A percentile compares a stretch with the other conserved stretches of the same genome.
Conservation (phyloP, 2,113 vertebrate species). For the Malurus cyaneus region DNA sequence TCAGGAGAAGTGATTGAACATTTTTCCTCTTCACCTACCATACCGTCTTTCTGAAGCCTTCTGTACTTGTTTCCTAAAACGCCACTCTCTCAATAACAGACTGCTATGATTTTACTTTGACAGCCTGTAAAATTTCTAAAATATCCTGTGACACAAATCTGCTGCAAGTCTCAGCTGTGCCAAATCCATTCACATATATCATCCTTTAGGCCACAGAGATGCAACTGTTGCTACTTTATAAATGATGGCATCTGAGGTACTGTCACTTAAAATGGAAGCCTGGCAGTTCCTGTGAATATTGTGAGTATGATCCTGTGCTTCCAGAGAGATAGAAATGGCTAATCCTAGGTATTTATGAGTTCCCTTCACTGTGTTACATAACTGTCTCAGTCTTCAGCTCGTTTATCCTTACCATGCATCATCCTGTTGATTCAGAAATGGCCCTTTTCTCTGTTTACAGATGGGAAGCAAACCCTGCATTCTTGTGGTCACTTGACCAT, state of each 20-base stretch:
- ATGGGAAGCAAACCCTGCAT: not conserved
- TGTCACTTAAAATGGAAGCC: not conserved
- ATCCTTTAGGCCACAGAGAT: not conserved
- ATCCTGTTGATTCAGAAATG: not conserved
- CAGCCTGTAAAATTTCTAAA: slow-evolving; percentile 18
- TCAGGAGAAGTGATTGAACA: not conserved
- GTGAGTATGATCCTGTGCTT: not conserved
- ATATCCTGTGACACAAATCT: not conserved
- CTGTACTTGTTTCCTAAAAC: not conserved
- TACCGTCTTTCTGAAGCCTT: not conserved
- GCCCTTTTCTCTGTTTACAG: not conserved
- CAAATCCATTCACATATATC: not conserved
- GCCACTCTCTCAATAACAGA: not conserved
- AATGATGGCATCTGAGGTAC: not conserved
- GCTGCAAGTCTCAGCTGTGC: not conserved
- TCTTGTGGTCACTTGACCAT: slow-evolving; percentile 16
- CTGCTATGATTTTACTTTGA: not conserved
- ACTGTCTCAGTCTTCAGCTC: not conserved
- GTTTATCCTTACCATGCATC: not conserved
- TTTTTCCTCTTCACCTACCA: not conserved
- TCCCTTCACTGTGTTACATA: not conserved
- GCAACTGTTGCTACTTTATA: not conserved
- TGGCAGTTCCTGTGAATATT: not conserved
- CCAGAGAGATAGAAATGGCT: not conserved
- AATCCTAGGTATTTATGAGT: not conserved